A percentile compares a stretch with the other conserved stretches of the same genome.
phyloP scores from a whole-genome alignment of 1,140 invertebrate species.

The Sweltsa coloradensis region DNA sequence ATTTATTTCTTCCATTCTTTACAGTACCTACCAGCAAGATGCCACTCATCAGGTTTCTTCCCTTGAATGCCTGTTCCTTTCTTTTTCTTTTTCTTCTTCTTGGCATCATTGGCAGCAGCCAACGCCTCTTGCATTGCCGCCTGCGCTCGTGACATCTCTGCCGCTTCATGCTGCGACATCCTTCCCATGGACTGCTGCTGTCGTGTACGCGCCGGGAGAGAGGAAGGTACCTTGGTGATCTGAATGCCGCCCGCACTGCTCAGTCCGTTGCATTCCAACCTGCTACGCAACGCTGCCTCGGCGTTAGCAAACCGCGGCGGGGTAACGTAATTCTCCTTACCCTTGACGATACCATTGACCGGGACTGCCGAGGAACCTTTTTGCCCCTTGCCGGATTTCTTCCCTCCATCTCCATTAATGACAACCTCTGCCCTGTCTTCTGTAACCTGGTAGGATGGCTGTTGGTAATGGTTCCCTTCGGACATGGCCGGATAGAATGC shows the following conservation, averaged over 20 bases:
- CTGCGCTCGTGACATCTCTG: background rate
- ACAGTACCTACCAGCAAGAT: slow-evolving; percentile 38
- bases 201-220: slow-evolving; percentile 17
- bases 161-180: background rate
- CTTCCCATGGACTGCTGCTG: background rate
- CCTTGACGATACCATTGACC: slow-evolving; percentile 8
- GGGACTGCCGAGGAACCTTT: background rate
- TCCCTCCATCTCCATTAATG: slow-evolving; percentile 15
- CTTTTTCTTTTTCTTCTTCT: slow-evolving; percentile 39
- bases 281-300: slow-evolving; percentile 20
- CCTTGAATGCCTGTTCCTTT: slow-evolving; percentile 27
- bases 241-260: slow-evolving; percentile 31
- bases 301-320: slow-evolving; percentile 1
- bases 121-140: slow-evolving; percentile 21
- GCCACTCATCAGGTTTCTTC: slow-evolving; percentile 36
- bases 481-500: slow-evolving; percentile 35
- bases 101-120: slow-evolving; percentile 22
- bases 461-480: slow-evolving; percentile 25
- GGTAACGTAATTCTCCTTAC: slow-evolving; percentile 11
- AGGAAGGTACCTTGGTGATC: slow-evolving; percentile 31
- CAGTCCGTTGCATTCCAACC: slow-evolving; percentile 23
- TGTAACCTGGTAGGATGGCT: slow-evolving; percentile 4
- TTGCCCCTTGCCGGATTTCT: slow-evolving; percentile 13
- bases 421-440: slow-evolving; percentile 10
- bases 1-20: too few relatives aligned